Evolutionary conservation across 2,113 vertebrate genomes (phyloP), one percentile per base, ranked within the genome.

Genomic region (Raphicerus campestris): DNA sequence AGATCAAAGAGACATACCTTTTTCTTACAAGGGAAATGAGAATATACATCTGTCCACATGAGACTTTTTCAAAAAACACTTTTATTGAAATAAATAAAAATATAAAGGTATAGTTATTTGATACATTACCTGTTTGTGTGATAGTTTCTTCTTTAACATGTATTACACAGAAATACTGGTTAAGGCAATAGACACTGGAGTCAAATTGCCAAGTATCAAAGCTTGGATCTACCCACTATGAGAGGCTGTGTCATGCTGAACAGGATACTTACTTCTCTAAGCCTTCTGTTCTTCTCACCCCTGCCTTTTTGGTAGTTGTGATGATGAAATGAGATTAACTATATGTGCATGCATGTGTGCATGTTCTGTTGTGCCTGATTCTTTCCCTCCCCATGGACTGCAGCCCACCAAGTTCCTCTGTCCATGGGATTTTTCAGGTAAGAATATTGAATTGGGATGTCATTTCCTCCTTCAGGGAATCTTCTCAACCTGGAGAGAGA

Each of bases 121-220:
- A 92, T 51, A 24, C 55, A 22, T 55, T 58, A 45, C 28, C 0
- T 80, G 3, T 93, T 61, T 60, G 2, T 58, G 15, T 80, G 9
- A 84, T 47, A 53, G 47, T 90, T 97, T 90, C 39, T 89, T 85
- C 47, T 84, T 82, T 47, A 61, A 30, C 3, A 11, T 85, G 24
- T 87, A 6, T 61, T 93, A 85, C 30, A 51, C 4, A 58, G 56
- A 86, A 89, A 35, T 51, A 14, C 7, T 20, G 7, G 13, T 77
- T 35, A 6, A 90, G 49, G 5, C 19, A 49, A 49, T 51, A 58
- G 5, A 10, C 14, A 19, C n/a, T 75, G 5, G 19, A 14, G 14
- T 42, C 42, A 92, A 16, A 30, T 30, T 75, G 35, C 1, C 28
- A 53, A 84, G 10, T 22, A 91, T 32, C 42, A 7, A 91, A 63